A percentile compares a stretch with the other conserved stretches of the same genome.
These are phyloP conservation scores for Herpailurus yagouaroundi DNA, from an alignment of 2,113 vertebrate species.

Conservation along the genomic window DNA sequence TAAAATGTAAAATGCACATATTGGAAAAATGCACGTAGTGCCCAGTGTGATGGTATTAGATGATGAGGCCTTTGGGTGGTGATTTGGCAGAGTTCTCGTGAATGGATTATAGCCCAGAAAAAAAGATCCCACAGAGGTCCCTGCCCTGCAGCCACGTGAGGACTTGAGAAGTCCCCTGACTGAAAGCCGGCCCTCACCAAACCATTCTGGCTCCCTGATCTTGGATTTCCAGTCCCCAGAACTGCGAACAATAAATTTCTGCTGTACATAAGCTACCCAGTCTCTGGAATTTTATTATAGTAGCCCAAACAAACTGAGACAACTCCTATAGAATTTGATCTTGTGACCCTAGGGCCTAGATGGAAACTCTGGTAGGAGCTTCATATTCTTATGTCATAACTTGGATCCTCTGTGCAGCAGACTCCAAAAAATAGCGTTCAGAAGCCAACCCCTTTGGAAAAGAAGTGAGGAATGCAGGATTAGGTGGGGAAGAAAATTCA, in stretches of 20 bases:
- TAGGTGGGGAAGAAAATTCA: not conserved
- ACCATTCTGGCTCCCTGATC: not conserved
- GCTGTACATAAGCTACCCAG: not conserved
- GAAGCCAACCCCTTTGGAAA: not conserved
- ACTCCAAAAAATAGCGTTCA: not conserved
- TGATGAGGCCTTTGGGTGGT: too few species aligned
- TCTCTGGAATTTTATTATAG: not conserved
- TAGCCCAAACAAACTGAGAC: not conserved
- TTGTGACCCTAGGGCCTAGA: not conserved
- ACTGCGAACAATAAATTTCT: not conserved
- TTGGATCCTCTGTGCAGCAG: not conserved
- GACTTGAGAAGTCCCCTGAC: not conserved
- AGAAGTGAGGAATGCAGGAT: rapidly evolving
- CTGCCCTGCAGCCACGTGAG: not conserved
- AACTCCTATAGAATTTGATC: not conserved
- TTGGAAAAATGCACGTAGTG: not conserved
- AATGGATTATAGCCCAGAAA: not conserved
- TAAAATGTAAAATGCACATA: not conserved
- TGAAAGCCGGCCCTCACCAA: not conserved
- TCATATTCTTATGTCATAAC: not conserved
- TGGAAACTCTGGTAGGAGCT: not conserved
- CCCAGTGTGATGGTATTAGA: not conserved
- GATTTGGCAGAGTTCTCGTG: not conserved
- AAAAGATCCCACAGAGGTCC: not conserved
- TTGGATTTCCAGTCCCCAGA: not conserved